Conservation (phyloP, 2,888 invertebrate genomes). For the Biston stratarius region DNA sequence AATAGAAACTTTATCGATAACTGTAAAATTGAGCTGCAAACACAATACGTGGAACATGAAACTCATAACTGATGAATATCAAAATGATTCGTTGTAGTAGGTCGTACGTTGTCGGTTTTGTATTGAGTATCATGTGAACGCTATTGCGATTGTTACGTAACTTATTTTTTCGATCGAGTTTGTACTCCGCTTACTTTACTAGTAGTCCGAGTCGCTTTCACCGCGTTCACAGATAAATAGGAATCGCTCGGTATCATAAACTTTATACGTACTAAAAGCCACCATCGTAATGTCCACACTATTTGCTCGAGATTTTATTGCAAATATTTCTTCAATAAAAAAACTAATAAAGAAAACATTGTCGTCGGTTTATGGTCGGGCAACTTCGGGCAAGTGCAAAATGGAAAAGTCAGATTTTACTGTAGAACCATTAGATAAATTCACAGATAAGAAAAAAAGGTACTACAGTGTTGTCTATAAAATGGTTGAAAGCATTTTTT, state of each 20-base stretch:
- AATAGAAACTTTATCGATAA: too few species aligned
- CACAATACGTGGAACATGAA: too few species aligned
- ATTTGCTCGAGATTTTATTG: constrained; percentile 45
- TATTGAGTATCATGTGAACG: too few species aligned
- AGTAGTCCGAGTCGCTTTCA: constrained; percentile 28
- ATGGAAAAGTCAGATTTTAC: constrained; percentile 28
- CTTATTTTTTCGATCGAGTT: neutral
- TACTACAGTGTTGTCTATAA: too few species aligned
- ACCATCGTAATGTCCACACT: constrained; percentile 43
- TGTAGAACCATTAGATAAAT: neutral
- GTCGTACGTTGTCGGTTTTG: neutral
- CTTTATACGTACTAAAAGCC: constrained; percentile 55
- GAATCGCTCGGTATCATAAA: constrained; percentile 51
- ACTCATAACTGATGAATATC: too few species aligned
- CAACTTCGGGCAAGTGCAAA: constrained; percentile 13
- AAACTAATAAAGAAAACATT: constrained; percentile 38
- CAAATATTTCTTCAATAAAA: constrained; percentile 45
- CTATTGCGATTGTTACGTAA: too few species aligned
- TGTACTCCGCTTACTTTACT: neutral
- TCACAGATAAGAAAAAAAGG: too few species aligned
- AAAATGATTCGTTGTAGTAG: too few species aligned
- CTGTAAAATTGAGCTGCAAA: too few species aligned
- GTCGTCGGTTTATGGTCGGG: constrained; percentile 26
- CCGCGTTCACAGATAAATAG: constrained; percentile 40
- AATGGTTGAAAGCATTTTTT: too few species aligned